Evolutionary conservation across 2,113 vertebrate genomes (phyloP).

Genomic region (Sylvia atricapilla): DNA sequence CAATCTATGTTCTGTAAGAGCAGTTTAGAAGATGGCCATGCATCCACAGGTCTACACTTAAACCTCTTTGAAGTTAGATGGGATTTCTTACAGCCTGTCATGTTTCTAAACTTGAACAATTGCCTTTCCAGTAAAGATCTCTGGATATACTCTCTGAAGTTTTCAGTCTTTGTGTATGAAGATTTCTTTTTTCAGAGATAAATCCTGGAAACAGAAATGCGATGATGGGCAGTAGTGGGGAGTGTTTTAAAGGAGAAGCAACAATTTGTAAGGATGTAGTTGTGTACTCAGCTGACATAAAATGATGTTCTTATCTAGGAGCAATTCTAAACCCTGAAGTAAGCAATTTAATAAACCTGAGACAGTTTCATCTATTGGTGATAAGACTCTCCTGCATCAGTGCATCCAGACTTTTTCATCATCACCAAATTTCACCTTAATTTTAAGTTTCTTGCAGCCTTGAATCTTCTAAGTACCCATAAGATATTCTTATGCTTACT

Average conservation of each 20-base stretch:
- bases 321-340: not conserved
- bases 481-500: not conserved
- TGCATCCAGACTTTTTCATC: not conserved
- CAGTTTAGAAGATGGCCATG: not conserved
- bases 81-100: not conserved
- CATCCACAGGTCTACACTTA: not conserved
- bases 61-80: not conserved
- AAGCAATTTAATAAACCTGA: not conserved
- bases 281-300: not conserved
- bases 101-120: not conserved
- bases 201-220: not conserved
- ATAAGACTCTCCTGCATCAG: not conserved
- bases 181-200: not conserved
- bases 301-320: not conserved
- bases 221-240: fast-evolving
- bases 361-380: not conserved
- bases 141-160: not conserved
- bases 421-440: not conserved
- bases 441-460: not conserved
- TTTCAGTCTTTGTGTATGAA: not conserved
- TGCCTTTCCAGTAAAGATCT: not conserved
- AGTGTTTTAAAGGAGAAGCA: not conserved
- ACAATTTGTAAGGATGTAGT: not conserved
- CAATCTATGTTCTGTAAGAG: not conserved
- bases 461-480: not conserved